Base-by-base conservation (phyloP, 1,140 invertebrate species). In the Archegozetes longisetosus region DNA sequence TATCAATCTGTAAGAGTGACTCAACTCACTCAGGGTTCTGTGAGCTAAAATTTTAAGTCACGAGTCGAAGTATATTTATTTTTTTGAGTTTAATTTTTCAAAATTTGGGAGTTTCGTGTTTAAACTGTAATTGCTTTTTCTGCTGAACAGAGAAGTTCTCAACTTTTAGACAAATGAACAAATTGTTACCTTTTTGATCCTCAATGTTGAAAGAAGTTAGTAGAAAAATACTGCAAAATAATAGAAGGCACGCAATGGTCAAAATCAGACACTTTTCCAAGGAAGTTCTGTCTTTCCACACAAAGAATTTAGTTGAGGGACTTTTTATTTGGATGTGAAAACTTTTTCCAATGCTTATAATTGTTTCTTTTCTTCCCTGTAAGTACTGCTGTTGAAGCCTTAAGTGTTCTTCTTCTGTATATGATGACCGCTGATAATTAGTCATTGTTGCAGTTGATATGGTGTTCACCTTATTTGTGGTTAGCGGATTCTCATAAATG, bases 321-420 rank as follows among this genome's bases (percentile, higher is more conserved):
- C 57, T 58, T 58, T 53, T 27, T n/a, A 58, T 49, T 46, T 58
- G 57, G 22, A 58, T 58, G 27, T 58, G 57, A 50, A 58, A 53
- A 40, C 49, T 58, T 32, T 53, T 50, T 9, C 57, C 57, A 58
- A 58, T 58, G 28, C 48, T 51, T 2, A 58, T 58, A 20, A 58
- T 58, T 20, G 57, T 58, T 20, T 58, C 57, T 46, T 58, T 58
- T 14, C 57, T 46, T 23, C 57, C 57, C 28, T 24, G 24, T 13
- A 58, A n/a, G 24, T 58, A 58, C n/a, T 58, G 57, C 40, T 58
- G 47, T 2, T 58, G 57, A 20, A 58, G 17, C 17, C 49, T 46
- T 14, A 27, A 51, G 25, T 58, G 57, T 53, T 58, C 57, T 20
- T 58, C 57, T 12, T 58, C 57, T 13, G 49, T 58, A 46, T 58